Conservation (phyloP, 2,888 invertebrate genomes). For the Drosophila niveifrons region DNA sequence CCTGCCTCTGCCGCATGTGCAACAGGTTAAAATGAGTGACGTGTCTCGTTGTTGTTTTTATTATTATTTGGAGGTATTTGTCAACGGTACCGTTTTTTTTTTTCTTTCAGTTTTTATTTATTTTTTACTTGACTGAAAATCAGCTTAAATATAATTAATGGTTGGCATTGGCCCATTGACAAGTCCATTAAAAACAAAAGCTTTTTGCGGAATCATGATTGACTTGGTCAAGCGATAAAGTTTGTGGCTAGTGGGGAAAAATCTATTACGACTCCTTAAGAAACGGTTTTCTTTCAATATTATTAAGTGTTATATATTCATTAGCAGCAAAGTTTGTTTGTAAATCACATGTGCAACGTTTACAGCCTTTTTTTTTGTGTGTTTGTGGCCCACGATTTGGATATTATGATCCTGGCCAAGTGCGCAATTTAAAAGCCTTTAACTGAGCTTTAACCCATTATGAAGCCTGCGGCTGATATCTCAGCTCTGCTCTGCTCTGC, state of each 20-base stretch:
- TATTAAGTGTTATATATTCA: constrained; percentile 4
- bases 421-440: constrained; percentile 6
- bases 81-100: constrained; percentile 60
- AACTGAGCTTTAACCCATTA: constrained; percentile 20
- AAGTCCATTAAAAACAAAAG: constrained; percentile 80
- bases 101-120: constrained; percentile 8
- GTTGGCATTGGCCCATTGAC: constrained; percentile 79
- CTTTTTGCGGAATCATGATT: constrained; percentile 54
- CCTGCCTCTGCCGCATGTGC: constrained; percentile 53
- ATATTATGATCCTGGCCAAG: constrained; percentile 46
- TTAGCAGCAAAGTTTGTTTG: constrained; percentile 15
- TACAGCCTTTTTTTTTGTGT: neutral
- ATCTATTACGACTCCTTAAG: neutral
- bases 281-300: constrained; percentile 5
- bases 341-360: neutral
- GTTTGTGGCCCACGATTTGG: constrained; percentile 39
- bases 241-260: neutral
- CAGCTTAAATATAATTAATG: constrained; percentile 83
- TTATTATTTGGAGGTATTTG: constrained; percentile 53
- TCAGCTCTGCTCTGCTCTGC: constrained; percentile 22
- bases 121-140: constrained; percentile 62
- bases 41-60: constrained; percentile 33
- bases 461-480: constrained; percentile 60
- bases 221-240: constrained; percentile 33
- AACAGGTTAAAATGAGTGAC: constrained; percentile 75